These are phyloP conservation scores for Latrodectus elegans DNA, from an alignment of 2,888 invertebrate species.

Conservation along the genomic window DNA sequence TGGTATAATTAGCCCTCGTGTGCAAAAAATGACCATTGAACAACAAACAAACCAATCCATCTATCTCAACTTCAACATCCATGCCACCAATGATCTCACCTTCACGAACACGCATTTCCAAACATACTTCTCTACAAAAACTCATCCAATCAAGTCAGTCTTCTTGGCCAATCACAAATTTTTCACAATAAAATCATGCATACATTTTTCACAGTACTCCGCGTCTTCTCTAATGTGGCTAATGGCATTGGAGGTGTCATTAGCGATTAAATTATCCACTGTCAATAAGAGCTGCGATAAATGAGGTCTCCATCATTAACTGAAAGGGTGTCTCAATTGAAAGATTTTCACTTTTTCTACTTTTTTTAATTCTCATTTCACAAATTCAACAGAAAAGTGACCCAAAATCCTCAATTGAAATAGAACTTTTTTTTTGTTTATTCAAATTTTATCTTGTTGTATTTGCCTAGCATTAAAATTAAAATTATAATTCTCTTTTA, in stretches of 20 bases:
- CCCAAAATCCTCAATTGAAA: constrained; percentile 20
- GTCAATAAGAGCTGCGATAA: constrained; percentile 66
- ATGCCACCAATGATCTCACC: too few relatives aligned
- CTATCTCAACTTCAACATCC: too few relatives aligned
- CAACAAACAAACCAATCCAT: too few relatives aligned
- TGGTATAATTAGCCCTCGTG: too few relatives aligned
- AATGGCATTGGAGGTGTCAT: constrained; percentile 67
- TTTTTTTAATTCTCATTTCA: constrained; percentile 1
- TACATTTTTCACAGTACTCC: constrained; percentile 22
- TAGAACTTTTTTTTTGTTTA: not conserved
- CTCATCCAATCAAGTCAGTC: too few relatives aligned
- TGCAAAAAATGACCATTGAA: too few relatives aligned
- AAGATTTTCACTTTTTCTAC: constrained; percentile 61
- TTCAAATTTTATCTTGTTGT: constrained; percentile 22
- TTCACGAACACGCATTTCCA: too few relatives aligned
- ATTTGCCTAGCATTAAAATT: constrained; percentile 24
- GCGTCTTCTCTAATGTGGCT: constrained; percentile 65
- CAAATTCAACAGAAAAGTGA: constrained; percentile 7
- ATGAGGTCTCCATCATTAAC: constrained; percentile 64
- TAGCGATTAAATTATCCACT: constrained; percentile 68
- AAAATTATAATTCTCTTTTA: not conserved
- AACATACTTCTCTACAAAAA: too few relatives aligned
- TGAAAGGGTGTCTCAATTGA: constrained; percentile 61
- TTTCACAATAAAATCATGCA: too few relatives aligned
- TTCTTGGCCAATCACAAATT: too few relatives aligned